Percentiles rank a stretch among this genome's conserved stretches.
phyloP scores from a whole-genome alignment of 2,888 invertebrate species.

The Graphium colonna region DNA sequence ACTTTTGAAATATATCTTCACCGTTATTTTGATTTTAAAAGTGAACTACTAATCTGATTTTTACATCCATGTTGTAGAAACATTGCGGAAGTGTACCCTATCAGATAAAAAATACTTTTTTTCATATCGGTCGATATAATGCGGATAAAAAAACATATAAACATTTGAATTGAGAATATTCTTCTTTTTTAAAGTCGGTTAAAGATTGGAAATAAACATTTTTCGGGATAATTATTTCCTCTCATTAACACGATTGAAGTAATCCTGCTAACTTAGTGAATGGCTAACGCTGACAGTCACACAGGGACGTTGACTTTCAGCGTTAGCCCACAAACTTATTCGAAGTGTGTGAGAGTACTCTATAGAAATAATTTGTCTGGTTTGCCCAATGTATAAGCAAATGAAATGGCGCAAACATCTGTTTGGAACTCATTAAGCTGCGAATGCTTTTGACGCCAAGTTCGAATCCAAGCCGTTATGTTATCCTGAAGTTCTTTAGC shows the following conservation, averaged over 20 bases:
- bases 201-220: slow-evolving; percentile 10
- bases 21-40: too few species aligned
- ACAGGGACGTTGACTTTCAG: too few species aligned
- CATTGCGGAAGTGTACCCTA: too few species aligned
- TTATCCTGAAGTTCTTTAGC: slow-evolving; percentile 37
- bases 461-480: slow-evolving; percentile 38
- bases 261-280: slow-evolving; percentile 29
- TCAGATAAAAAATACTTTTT: too few species aligned
- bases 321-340: slow-evolving; percentile 42
- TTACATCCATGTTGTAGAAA: too few species aligned
- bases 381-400: slow-evolving; percentile 52
- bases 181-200: too few species aligned
- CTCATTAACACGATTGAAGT: slow-evolving; percentile 20
- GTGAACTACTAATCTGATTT: too few species aligned
- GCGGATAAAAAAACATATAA: too few species aligned
- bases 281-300: slow-evolving; percentile 47
- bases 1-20: too few species aligned
- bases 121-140: too few species aligned
- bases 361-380: slow-evolving; percentile 56
- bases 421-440: slow-evolving; percentile 50
- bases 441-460: slow-evolving; percentile 43
- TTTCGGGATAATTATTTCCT: slow-evolving; percentile 24
- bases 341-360: slow-evolving; percentile 56
- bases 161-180: too few species aligned
- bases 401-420: slow-evolving; percentile 52